phyloP scores from a whole-genome alignment of 2,113 vertebrate genomes.

The Coptodon rendalli region DNA sequence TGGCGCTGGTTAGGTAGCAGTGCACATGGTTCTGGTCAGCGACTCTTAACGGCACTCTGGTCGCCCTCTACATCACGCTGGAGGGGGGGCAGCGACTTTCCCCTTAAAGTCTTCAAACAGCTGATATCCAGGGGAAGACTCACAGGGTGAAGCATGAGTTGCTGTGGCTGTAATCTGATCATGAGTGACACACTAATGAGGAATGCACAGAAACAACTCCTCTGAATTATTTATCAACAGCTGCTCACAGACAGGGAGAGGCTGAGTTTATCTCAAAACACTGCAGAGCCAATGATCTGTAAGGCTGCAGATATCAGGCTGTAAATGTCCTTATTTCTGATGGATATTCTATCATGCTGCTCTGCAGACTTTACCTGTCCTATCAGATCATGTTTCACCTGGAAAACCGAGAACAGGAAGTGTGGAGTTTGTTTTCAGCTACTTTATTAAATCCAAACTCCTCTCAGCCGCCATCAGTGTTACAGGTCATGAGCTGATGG shows the following conservation, averaged over 20 bases:
- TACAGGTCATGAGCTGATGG: neutral
- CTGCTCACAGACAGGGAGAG: neutral
- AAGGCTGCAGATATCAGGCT: neutral
- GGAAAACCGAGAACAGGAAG: too few species aligned
- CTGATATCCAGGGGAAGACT: neutral
- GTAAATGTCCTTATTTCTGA: neutral
- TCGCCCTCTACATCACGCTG: accelerated
- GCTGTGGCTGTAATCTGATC: neutral
- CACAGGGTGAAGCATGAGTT: neutral
- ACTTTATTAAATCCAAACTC: neutral
- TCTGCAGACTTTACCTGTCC: neutral
- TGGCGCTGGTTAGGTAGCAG: neutral
- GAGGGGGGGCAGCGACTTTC: accelerated
- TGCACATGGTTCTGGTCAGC: neutral
- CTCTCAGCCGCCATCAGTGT: neutral
- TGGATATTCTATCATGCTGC: neutral
- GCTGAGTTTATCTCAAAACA: neutral
- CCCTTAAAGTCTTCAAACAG: neutral
- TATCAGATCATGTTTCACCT: neutral
- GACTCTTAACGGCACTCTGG: neutral
- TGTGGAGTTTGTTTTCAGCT: neutral
- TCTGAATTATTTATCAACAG: neutral
- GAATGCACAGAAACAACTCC: neutral
- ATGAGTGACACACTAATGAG: neutral
- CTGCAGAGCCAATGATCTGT: too few species aligned